Evolutionary conservation across 2,113 vertebrate genomes (phyloP), one percentile per base, ranked within the genome.

Genomic region (Lepisosteus oculatus): DNA sequence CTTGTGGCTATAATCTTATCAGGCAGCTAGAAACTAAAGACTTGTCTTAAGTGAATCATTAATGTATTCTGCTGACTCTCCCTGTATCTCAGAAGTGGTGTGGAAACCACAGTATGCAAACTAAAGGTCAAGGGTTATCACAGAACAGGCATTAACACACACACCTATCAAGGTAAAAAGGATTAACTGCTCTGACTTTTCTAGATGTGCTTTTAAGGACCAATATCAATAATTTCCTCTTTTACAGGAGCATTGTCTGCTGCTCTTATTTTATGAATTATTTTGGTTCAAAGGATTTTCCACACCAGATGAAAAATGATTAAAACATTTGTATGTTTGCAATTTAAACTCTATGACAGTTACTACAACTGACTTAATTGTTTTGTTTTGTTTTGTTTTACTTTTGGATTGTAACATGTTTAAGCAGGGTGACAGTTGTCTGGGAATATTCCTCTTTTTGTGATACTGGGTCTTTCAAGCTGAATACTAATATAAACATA

Each of bases 1-100:
- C 86, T 90, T 85, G 83, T 84, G 75, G 87, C 82, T 88, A 83
- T 90, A 90, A 90, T 90, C 85, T 88, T 80, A 72, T 80, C 74
- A 75, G 85, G 77, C 68, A 85, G 81, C 80, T 15, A 70, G 85
- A 84, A 86, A 90, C 47, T 74, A 78, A 73, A 70, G 83, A 80
- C 79, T 78, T 78, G 87, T 86, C 88, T 83, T 84, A 81, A 85
- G 90, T 87, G 87, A 90, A 90, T 90, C 86, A 87, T 90, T 91
- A 91, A 90, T 90, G 88, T 90, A 85, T 73, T 71, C 80, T 82
- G 84, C 80, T 76, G 77, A 78, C 47, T 9, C 2, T 77, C 79
- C 73, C 59, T 43, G 80, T 85, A 78, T 76, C 80, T 72, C 74
- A 76, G 82, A 84, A 81, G 75, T 78, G 68, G 76, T 51, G 3